Percentiles rank a stretch among this genome's conserved stretches.
Conservation (phyloP, 2,797 vertebrate species). For the Kryptolebias ocellatus region DNA sequence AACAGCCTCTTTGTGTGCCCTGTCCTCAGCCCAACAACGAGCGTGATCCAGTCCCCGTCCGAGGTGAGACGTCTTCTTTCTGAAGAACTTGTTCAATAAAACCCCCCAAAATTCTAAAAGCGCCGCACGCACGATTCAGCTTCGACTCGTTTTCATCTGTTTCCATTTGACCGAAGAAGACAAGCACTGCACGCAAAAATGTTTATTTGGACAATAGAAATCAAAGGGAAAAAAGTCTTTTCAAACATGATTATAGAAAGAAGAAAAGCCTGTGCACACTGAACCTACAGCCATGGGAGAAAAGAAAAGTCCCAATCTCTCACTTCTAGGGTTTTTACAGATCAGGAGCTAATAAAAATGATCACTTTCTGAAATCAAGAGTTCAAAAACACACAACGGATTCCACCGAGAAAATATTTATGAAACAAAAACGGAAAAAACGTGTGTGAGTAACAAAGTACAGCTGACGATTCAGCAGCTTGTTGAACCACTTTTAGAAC, state of each 20-base stretch:
- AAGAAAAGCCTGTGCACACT: background rate
- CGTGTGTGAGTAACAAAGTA: too few relatives aligned
- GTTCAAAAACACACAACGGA: too few relatives aligned
- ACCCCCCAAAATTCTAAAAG: slow-evolving; percentile 32
- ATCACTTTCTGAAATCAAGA: too few relatives aligned
- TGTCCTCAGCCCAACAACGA: slow-evolving; percentile 23
- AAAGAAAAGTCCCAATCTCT: too few relatives aligned
- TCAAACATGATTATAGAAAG: slow-evolving; percentile 46
- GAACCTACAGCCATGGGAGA: too few relatives aligned
- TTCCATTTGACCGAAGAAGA: slow-evolving; percentile 37
- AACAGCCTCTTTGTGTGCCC: slow-evolving; percentile 43
- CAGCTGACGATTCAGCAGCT: too few relatives aligned
- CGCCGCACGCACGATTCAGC: slow-evolving; percentile 6
- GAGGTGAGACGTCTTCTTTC: slow-evolving; percentile 35
- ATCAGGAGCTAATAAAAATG: too few relatives aligned
- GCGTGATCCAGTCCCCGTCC: slow-evolving; percentile 34
- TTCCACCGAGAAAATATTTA: too few relatives aligned
- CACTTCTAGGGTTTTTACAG: too few relatives aligned
- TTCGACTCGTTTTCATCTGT: slow-evolving; percentile 36
- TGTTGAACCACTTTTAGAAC: too few relatives aligned
- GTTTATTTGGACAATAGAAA: slow-evolving; percentile 54
- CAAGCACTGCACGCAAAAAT: slow-evolving; percentile 41
- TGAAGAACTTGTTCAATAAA: slow-evolving; percentile 42
- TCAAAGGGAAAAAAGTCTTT: slow-evolving; percentile 18
- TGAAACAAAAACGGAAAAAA: too few relatives aligned